Base-by-base conservation (phyloP, 2,797 vertebrate genomes). In the Sebastes ruberrimus region DNA sequence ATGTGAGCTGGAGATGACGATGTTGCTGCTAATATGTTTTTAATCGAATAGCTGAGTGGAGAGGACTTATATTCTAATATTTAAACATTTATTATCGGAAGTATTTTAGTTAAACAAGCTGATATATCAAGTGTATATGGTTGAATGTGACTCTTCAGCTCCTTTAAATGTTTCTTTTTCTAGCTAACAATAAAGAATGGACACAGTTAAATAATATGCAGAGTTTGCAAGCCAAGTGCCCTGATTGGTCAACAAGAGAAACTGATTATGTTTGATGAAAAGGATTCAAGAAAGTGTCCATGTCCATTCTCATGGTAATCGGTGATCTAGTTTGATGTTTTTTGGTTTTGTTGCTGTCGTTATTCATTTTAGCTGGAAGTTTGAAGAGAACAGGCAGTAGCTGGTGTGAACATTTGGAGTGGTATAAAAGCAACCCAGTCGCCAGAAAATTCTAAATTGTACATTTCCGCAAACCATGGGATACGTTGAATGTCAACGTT, bases 1-100 rank as follows among this genome's bases (percentile, higher is more conserved):
- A 28, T 65, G 66, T 14, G 46, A n/a, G 53, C 20, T 42, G 6
- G 23, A 27, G 59, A 27, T 53, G 18, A 30, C 78, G 55, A 5
- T 66, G 55, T 2, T 82, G 71, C 49, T 67, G 64, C 55, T 82
- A 56, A 42, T 57, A 27, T 65, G 65, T 61, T 78, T 84, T 66
- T 52, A 52, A 55, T 67, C 35, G 68, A 71, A 18, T 27, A 53
- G 20, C 5, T 49, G 53, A 62, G 28, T 42, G 22, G 11, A 72
- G 49, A 68, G 23, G 52, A 76, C 10, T 18, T 72, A 14, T 57
- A 66, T 57, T 30, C 2, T 70, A 74, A 59, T 33, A 13, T 20
- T 46, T 53, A 4, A 80, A 52, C n/a, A 67, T 46, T 59, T 66
- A 67, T 60, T 63, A 73, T 60, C 46, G 6, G 4, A 11, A 69